These are phyloP conservation scores for Chrosomus eos DNA, from an alignment of 2,797 vertebrate genomes.

Conservation along the genomic window DNA sequence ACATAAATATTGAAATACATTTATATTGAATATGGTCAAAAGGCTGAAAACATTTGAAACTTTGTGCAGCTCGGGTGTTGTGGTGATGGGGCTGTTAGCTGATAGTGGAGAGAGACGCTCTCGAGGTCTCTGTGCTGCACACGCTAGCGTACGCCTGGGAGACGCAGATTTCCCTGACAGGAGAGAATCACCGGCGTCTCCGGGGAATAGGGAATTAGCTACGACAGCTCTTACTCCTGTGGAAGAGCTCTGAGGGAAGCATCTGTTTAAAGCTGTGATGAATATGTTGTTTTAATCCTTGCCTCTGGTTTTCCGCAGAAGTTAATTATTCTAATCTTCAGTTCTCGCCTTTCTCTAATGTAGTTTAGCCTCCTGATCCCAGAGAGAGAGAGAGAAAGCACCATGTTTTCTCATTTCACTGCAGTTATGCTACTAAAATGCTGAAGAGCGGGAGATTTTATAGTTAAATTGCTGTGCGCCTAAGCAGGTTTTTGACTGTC, in stretches of 20 bases:
- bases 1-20: background rate
- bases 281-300: conserved; percentile 62
- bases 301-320: conserved; percentile 54
- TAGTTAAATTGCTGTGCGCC: background rate
- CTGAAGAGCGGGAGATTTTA: background rate
- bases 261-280: conserved; percentile 63
- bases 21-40: background rate
- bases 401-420: conserved; percentile 12
- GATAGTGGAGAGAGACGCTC: conserved; percentile 45
- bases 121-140: conserved; percentile 45
- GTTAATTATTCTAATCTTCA: conserved; percentile 61
- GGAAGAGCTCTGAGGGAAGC: conserved; percentile 57
- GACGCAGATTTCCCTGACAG: conserved; percentile 65
- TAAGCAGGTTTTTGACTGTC: conserved; percentile 1
- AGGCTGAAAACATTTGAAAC: background rate
- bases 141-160: conserved; percentile 52
- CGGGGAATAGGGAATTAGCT: conserved; percentile 66
- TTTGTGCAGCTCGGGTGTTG: conserved; percentile 14
- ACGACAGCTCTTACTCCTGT: conserved; percentile 63
- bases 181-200: conserved; percentile 58
- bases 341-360: conserved; percentile 61
- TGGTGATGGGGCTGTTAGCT: conserved; percentile 43
- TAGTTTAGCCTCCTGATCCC: conserved; percentile 59
- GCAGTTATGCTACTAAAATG: conserved; percentile 33
- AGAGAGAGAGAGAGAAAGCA: conserved; percentile 44